phyloP scores from a whole-genome alignment of 1,140 invertebrate genomes.

The Matsumurasca onukii region DNA sequence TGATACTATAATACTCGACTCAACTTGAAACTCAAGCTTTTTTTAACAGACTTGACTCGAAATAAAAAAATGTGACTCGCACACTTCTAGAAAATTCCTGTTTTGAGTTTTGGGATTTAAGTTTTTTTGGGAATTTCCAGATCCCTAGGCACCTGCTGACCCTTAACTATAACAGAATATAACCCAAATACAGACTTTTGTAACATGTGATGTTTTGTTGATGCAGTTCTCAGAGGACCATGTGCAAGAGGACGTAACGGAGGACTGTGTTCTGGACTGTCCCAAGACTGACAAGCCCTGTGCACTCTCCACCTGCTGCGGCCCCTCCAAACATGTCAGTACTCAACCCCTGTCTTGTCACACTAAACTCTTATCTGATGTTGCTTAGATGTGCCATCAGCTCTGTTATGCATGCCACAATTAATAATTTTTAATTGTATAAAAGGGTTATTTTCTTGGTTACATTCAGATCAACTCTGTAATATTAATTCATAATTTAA shows the following conservation, averaged over 20 bases:
- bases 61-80: too few relatives aligned
- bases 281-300: constrained; percentile 81
- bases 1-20: too few relatives aligned
- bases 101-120: too few relatives aligned
- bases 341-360: too few relatives aligned
- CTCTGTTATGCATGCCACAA: not conserved
- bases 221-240: constrained; percentile 55
- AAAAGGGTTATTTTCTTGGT: not conserved
- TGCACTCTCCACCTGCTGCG: constrained; percentile 81
- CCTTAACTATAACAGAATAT: too few relatives aligned
- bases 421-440: not conserved
- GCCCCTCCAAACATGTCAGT: constrained; percentile 63
- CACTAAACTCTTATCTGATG: not conserved
- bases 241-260: constrained; percentile 52
- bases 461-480: not conserved
- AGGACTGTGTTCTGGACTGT: constrained; percentile 81
- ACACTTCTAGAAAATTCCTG: too few relatives aligned
- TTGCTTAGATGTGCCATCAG: not conserved
- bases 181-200: too few relatives aligned
- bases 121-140: too few relatives aligned
- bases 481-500: not conserved
- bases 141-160: too few relatives aligned
- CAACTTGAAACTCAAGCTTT: too few relatives aligned
- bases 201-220: too few relatives aligned
- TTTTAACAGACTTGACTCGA: too few relatives aligned